Percentiles rank a stretch among this genome's conserved stretches.
Evolutionary conservation across 2,888 invertebrate genomes (phyloP).

Genomic region (Argynnis bischoffii): DNA sequence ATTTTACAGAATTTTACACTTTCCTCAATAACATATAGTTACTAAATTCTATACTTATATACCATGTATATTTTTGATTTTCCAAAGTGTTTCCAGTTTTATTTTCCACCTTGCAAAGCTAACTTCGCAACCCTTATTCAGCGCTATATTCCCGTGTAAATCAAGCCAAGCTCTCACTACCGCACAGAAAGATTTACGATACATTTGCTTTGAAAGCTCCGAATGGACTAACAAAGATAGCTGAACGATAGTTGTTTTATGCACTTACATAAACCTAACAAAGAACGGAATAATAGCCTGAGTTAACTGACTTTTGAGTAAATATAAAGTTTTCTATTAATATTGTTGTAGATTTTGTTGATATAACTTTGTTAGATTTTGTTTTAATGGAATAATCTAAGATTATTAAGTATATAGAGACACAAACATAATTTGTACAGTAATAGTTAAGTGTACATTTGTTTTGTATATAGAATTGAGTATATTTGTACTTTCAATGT

Average conservation of each 20-base stretch:
- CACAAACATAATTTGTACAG: too few relatives aligned
- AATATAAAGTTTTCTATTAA: not conserved
- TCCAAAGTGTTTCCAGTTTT: constrained; percentile 1
- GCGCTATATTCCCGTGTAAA: constrained; percentile 1
- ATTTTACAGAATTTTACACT: too few relatives aligned
- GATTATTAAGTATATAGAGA: too few relatives aligned
- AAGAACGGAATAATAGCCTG: not conserved
- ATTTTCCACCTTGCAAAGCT: not conserved
- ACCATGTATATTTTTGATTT: not conserved
- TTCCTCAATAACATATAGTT: too few relatives aligned
- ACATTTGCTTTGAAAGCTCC: constrained; percentile 34
- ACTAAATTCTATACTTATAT: not conserved
- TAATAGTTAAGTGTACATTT: too few relatives aligned
- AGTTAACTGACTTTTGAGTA: not conserved
- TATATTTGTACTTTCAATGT: too few relatives aligned
- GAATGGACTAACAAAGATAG: constrained; percentile 33
- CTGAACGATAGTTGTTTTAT: constrained; percentile 20
- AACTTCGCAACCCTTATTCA: constrained; percentile 10
- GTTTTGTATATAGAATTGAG: too few relatives aligned
- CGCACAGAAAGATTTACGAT: constrained; percentile 33
- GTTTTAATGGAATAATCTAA: too few relatives aligned
- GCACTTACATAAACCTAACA: not conserved
- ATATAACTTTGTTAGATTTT: too few relatives aligned
- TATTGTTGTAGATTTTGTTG: not conserved
- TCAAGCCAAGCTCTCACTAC: constrained; percentile 12